Base-by-base conservation (phyloP, 2,797 vertebrate species). In the Catamblyrhynchus diadema region DNA sequence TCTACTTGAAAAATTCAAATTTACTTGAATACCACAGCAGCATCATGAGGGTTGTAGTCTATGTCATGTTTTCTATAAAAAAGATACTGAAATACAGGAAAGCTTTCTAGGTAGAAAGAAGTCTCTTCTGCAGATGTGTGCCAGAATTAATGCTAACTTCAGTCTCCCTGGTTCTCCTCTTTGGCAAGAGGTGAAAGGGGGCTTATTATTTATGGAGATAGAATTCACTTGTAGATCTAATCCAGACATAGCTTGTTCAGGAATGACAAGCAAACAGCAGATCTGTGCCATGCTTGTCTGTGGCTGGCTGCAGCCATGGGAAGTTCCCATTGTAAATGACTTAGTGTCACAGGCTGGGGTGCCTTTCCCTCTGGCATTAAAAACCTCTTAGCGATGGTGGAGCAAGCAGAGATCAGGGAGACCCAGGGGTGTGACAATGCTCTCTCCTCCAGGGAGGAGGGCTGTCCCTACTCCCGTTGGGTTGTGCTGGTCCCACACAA, bases 361-460 rank as follows among this genome's bases (percentile, higher is more conserved):
- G 27, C 30, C 27, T 77, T 66, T 65, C 13, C 61, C 12, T 65
- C 22, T 42, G 17, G 9, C 42, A 4, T n/a, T 39, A 56, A 53
- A 81, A 59, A 13, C 10, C 25, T 10, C 3, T 3, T 12, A 47
- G 71, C 70, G 28, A 22, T 66, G 35, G 28, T 41, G 24, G 5
- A 77, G 20, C 24, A 80, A 51, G 35, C 6, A 42, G 70, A 69
- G 9, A 9, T 65, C 35, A 70, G 28, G 56, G 65, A 80, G 78
- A 30, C 0, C 2, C 61, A 35, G 30, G 27, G 41, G 9, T 8
- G 32, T 0, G 6, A 47, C 8, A 27, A 3, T 0, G 1, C 22
- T 14, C 28, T 35, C 20, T 57, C 33, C 23, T 19, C 13, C 10
- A 3, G 14, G 28, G 19, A 37, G 16, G 15, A 57, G 11, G 12